A percentile compares a stretch with the other conserved stretches of the same genome.
These are phyloP conservation scores for Rhaphigaster nebulosa DNA, from an alignment of 2,888 invertebrate species.

Conservation along the genomic window DNA sequence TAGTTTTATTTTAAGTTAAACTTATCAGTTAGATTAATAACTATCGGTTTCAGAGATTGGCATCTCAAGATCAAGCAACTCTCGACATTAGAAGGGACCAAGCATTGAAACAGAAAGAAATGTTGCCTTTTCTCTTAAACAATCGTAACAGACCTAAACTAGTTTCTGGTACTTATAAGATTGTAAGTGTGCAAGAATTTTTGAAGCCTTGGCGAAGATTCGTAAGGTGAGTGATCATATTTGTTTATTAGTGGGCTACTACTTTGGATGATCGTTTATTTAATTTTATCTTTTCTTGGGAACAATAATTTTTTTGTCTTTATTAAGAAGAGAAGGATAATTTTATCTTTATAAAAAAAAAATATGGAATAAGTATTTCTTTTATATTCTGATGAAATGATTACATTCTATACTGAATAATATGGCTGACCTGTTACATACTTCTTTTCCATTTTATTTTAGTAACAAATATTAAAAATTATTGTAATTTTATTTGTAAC, in stretches of 20 bases:
- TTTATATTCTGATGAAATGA: too few species aligned
- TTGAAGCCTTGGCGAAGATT: conserved; percentile 70
- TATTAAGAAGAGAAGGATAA: too few species aligned
- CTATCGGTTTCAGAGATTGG: conserved; percentile 64
- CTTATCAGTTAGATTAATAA: background rate
- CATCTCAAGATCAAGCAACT: conserved; percentile 65
- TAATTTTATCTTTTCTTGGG: too few species aligned
- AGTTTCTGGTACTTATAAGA: conserved; percentile 64
- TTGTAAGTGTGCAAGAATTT: conserved; percentile 68
- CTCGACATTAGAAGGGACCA: conserved; percentile 64
- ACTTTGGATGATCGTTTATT: too few species aligned
- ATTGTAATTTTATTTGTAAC: too few species aligned
- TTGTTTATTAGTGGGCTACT: background rate
- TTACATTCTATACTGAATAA: too few species aligned
- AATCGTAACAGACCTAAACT: conserved; percentile 67
- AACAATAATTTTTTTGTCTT: too few species aligned
- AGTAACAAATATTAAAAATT: too few species aligned
- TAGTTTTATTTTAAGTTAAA: background rate
- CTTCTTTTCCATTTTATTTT: background rate
- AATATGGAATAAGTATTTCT: too few species aligned
- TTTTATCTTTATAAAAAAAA: too few species aligned
- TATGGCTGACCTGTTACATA: too few species aligned
- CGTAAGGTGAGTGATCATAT: conserved; percentile 68
- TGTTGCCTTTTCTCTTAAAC: conserved; percentile 68
- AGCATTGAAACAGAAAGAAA: conserved; percentile 68